Base-by-base conservation (phyloP, 2,113 vertebrate species). In the Ardeotis arabs region DNA sequence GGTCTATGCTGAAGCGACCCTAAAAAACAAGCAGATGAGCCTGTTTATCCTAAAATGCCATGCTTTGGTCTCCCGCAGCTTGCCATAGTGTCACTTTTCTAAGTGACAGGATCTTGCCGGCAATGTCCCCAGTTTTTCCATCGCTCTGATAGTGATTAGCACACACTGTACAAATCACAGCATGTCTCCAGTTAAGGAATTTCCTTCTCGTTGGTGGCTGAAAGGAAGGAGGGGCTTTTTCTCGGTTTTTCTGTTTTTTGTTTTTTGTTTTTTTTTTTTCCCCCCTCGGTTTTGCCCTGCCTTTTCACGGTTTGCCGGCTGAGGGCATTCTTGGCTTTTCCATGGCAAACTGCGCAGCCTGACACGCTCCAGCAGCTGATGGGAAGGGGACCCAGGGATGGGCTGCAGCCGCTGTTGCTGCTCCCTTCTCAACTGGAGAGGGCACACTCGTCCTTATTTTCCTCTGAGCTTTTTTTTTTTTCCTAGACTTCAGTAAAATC, bases 1-100 rank as follows among this genome's bases (percentile, higher is more conserved):
- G 99, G 97, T 99, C 99, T 97, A 99, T 97, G 90, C 98, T 98
- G 94, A 99, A 99, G 12, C 98, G 99, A 73, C 99, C 99, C 99
- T 99, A 87, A 90, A 92, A 90, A 91, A 44, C 74, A 87, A 98
- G 72, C 45, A 95, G 29, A 67, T 12, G 58, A 16, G 49, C 39
- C 41, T 27, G 35, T 70, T 68, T 78, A 85, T 76, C 55, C 74
- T 47, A 6, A 90, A 89, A 9, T 2, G 1, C 44, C 0, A 0
- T 9, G 29, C n/a, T 76, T 74, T n/a, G 78, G 50, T 47, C 59
- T 53, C 45, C 56, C 2, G 1, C 5, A 3, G 49, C 84, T 88
- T 83, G 82, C 45, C 91, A 89, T 1, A 0, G 76, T 27, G 62
- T 82, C 81, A 33, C 89, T 96, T 95, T 96, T 84, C 95, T 95